Evolutionary conservation across 2,888 invertebrate species (phyloP).

Genomic region (Standfussiana lucernea): DNA sequence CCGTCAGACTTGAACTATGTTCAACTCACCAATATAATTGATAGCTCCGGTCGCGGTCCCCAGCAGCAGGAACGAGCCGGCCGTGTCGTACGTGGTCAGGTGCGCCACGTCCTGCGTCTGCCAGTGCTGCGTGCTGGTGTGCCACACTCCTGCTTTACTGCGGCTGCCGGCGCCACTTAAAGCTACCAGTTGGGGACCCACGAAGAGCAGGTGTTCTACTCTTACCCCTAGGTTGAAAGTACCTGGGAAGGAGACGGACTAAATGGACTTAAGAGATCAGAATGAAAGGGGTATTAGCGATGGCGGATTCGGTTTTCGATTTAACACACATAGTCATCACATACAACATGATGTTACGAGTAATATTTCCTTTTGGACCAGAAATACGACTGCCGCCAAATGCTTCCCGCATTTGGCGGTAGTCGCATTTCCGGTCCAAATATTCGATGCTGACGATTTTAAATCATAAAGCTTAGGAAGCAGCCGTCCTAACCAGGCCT

Average conservation of each 20-base stretch:
- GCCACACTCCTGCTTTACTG: conserved; percentile 99
- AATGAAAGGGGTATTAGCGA: neutral
- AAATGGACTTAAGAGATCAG: too few species aligned
- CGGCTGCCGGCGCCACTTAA: conserved; percentile 92
- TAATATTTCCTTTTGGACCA: too few species aligned
- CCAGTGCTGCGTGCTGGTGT: conserved; percentile 99
- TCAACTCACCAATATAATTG: conserved; percentile 96
- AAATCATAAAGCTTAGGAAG: too few species aligned
- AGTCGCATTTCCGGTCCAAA: too few species aligned
- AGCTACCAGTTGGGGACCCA: conserved; percentile 99
- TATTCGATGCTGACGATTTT: too few species aligned
- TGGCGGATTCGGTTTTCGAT: neutral
- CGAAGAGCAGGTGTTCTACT: conserved; percentile 99
- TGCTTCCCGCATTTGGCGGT: too few species aligned
- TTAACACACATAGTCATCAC: too few species aligned
- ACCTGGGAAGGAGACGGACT: conserved; percentile 87
- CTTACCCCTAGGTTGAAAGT: conserved; percentile 97
- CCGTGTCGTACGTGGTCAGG: conserved; percentile 98
- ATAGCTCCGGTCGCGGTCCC: conserved; percentile 99
- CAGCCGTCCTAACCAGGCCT: too few species aligned
- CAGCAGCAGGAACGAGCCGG: conserved; percentile 97
- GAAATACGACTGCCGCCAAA: too few species aligned
- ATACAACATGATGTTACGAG: too few species aligned
- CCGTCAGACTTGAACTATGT: neutral
- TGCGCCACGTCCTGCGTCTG: conserved; percentile 98